phyloP scores from a whole-genome alignment of 2,797 vertebrate genomes.

The Mareca penelope region DNA sequence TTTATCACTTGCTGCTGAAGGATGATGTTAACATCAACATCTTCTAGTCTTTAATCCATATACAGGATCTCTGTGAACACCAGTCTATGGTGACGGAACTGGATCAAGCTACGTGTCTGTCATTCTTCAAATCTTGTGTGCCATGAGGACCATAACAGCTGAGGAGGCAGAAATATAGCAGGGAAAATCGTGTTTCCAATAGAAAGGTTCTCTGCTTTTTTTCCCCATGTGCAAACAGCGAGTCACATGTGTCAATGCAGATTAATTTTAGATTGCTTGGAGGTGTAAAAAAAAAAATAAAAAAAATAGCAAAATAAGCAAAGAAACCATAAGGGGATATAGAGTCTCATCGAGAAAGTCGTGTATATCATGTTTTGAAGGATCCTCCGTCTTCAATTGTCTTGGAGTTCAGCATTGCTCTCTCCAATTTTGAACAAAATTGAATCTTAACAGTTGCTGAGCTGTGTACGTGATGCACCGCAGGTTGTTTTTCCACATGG shows the following conservation, averaged over 20 bases:
- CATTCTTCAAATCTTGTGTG: not conserved
- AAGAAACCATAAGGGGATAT: not conserved
- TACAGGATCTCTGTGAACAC: not conserved
- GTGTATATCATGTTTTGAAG: not conserved
- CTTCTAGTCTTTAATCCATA: not conserved
- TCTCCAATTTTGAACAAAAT: not conserved
- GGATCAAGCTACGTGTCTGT: not conserved
- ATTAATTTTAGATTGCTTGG: not conserved
- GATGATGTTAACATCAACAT: not conserved
- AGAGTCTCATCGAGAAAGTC: not conserved
- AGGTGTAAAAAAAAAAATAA: not conserved
- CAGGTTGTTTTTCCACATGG: not conserved
- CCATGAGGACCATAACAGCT: not conserved
- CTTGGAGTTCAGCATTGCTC: not conserved
- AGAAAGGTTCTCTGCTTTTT: not conserved
- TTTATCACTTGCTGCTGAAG: not conserved
- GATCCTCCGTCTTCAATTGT: not conserved
- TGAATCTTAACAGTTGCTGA: not conserved
- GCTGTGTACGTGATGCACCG: not conserved
- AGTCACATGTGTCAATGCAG: not conserved
- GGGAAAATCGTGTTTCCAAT: not conserved
- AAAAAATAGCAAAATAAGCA: not conserved
- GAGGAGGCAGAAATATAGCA: not conserved
- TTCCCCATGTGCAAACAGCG: not conserved
- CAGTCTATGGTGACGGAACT: not conserved